Base-by-base conservation (phyloP, 1,140 invertebrate species). In the Zaprionus lachaisei region DNA sequence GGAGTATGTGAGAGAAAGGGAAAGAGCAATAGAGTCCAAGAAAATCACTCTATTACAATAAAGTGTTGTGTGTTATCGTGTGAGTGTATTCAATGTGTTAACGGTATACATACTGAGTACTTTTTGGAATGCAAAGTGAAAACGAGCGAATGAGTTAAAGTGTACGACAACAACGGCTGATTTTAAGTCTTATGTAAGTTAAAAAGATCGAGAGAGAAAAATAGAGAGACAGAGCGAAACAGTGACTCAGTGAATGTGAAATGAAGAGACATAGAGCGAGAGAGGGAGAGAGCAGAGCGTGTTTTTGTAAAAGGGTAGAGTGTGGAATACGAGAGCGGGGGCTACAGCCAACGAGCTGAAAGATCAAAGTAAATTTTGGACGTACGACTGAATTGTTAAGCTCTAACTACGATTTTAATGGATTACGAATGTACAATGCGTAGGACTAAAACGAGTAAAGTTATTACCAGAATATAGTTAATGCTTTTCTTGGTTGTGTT, bases 91-190 rank as follows among this genome's bases (percentile, higher is more conserved):
- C 12, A 54, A 44, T 61, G 38, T 72, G 26, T 44, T 38, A 5
- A 38, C 17, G 38, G 38, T 41, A 41, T 41, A 41, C 15, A 41
- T 56, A 62, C 24, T 66, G 34, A 66, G 62, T 66, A 41, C 37
- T 60, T n/a, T 41, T n/a, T 41, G 14, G 24, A 68, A 73, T 73
- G 71, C 65, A 74, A 65, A 64, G 72, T 75, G 61, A 60, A 54
- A 24, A 47, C 54, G 72, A 73, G 64, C 64, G 34, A 76, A 44
- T 34, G 72, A 73, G 56, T 61, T 31, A 73, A 60, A 38, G 64
- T 66, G 71, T 63, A 63, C 41, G 67, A 76, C 54, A 76, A 71
- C 34, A 47, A 56, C 54, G 37, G 49, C 61, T 62, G 63, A 44
- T 47, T 15, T 47, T 60, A 72, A 31, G 58, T 61, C 64, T 51